These are phyloP conservation scores for Sarcophaga variegata DNA, from an alignment of 2,888 invertebrate species.

Conservation along the genomic window DNA sequence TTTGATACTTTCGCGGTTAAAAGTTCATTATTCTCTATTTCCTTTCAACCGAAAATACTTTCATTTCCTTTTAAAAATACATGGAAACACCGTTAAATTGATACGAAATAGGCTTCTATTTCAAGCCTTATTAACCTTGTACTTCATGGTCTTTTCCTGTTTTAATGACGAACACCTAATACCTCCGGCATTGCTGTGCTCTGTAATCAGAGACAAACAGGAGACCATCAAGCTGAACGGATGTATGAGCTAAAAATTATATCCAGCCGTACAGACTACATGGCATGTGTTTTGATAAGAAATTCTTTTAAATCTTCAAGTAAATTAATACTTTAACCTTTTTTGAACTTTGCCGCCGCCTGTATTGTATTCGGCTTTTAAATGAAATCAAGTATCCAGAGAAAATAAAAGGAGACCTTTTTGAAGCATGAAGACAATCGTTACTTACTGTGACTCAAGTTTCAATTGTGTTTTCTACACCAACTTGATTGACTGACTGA, in stretches of 20 bases:
- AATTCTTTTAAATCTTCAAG: slow-evolving; percentile 47
- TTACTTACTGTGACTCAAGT: slow-evolving; percentile 33
- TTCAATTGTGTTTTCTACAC: slow-evolving; percentile 32
- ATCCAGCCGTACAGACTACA: too few species aligned
- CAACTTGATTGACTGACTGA: slow-evolving; percentile 23
- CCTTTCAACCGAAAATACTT: not conserved
- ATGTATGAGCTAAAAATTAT: not conserved
- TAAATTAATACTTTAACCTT: slow-evolving; percentile 65
- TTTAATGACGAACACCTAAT: slow-evolving; percentile 32
- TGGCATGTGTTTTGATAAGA: not conserved
- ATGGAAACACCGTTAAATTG: not conserved
- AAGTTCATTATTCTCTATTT: not conserved
- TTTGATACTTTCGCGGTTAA: not conserved
- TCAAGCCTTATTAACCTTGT: not conserved
- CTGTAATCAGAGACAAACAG: not conserved
- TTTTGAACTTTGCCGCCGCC: slow-evolving; percentile 56
- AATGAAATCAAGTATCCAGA: not conserved
- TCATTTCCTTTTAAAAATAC: not conserved
- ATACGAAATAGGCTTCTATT: not conserved
- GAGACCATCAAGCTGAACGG: slow-evolving; percentile 22
- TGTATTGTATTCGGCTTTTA: not conserved
- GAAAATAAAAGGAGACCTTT: not conserved
- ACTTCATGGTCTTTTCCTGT: slow-evolving; percentile 5
- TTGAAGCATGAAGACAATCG: not conserved
- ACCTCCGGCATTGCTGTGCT: not conserved